phyloP scores from a whole-genome alignment of 2,113 vertebrate genomes.

The Grus americana region DNA sequence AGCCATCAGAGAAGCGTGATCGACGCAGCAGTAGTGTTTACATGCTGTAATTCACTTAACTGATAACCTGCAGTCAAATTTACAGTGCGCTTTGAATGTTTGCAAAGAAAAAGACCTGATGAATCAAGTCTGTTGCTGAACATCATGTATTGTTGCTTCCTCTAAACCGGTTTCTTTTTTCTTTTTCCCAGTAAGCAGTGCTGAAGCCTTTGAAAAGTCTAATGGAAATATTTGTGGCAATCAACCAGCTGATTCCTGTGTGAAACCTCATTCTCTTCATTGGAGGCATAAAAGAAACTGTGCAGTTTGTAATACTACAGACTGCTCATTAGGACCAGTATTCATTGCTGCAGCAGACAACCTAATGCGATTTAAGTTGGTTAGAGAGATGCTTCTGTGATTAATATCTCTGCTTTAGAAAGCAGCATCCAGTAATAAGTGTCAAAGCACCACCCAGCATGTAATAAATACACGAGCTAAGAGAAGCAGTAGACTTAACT shows the following conservation, averaged over 20 bases:
- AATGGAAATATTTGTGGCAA: not conserved
- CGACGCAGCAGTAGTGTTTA: not conserved
- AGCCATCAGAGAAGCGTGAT: not conserved
- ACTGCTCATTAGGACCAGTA: not conserved
- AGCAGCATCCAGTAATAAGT: not conserved
- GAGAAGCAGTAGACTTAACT: not conserved
- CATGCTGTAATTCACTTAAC: not conserved
- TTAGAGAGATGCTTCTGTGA: not conserved
- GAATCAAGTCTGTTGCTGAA: not conserved
- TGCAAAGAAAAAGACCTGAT: not conserved
- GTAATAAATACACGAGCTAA: not conserved
- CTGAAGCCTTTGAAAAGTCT: not conserved
- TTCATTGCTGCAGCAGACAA: not conserved
- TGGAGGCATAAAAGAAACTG: not conserved
- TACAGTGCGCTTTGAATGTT: not conserved
- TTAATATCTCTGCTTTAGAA: conserved; percentile 19
- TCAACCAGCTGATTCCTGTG: conserved; percentile 28
- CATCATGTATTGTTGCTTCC: not conserved
- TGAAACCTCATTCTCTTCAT: conserved; percentile 17
- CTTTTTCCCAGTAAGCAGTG: not conserved
- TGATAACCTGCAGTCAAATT: not conserved
- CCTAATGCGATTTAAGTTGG: not conserved
- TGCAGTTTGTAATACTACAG: not conserved
- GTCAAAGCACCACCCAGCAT: not conserved
- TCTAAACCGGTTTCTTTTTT: not conserved